phyloP scores from a whole-genome alignment of 2,797 vertebrate genomes.

The Apogon hyalosoma region DNA sequence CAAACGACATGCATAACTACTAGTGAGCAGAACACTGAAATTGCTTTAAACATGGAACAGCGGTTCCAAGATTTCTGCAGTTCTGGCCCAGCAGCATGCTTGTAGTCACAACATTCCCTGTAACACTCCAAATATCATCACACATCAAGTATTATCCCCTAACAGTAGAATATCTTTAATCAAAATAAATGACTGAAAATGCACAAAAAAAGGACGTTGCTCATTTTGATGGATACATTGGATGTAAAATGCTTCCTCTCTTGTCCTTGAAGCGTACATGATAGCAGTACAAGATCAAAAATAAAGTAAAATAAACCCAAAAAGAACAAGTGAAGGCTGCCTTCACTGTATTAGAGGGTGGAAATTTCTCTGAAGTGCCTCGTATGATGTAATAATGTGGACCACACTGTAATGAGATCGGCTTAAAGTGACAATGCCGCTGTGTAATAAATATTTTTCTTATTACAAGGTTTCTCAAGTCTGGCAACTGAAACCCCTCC shows the following conservation, averaged over 20 bases:
- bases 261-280: no score
- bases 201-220: background rate
- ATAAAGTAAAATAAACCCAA: no score
- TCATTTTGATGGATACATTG: background rate
- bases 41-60: slow-evolving; percentile 50
- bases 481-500: background rate
- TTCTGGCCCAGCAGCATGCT: slow-evolving; percentile 8
- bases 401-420: background rate
- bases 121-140: slow-evolving; percentile 3
- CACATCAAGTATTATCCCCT: slow-evolving; percentile 9
- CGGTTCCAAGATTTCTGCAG: slow-evolving; percentile 32
- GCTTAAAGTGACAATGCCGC: slow-evolving; percentile 3
- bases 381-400: background rate
- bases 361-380: no score
- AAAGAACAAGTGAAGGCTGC: no score
- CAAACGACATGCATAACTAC: slow-evolving; percentile 63
- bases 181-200: background rate
- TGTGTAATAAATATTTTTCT: slow-evolving; percentile 16
- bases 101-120: background rate
- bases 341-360: no score
- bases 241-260: no score
- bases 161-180: background rate
- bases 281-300: no score
- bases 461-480: slow-evolving; percentile 26
- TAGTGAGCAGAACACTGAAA: slow-evolving; percentile 44